These are phyloP conservation scores for Cinara cedri DNA, from an alignment of 2,888 invertebrate genomes.

Conservation along the genomic window DNA sequence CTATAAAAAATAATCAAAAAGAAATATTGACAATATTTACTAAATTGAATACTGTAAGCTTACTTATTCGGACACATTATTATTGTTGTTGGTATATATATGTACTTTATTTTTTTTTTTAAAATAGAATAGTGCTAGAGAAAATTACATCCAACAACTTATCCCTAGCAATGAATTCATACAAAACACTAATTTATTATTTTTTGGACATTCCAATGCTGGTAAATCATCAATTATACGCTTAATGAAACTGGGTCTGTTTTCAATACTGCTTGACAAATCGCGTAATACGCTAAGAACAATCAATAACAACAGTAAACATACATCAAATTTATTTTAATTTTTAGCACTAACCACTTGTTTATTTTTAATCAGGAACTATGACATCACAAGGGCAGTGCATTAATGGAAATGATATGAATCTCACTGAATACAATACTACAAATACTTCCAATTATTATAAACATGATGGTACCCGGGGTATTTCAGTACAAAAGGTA, in stretches of 20 bases:
- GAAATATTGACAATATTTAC: constrained; percentile 73
- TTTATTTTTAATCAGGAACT: constrained; percentile 18
- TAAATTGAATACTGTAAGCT: constrained; percentile 69
- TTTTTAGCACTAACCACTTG: background rate
- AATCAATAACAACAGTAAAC: constrained; percentile 48
- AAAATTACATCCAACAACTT: constrained; percentile 70
- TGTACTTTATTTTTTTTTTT: constrained; percentile 1
- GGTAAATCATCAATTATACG: constrained; percentile 70
- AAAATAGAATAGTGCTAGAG: constrained; percentile 61
- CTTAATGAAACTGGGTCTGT: constrained; percentile 48
- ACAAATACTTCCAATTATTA: constrained; percentile 37
- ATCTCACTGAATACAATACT: constrained; percentile 47
- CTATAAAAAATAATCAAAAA: constrained; percentile 75
- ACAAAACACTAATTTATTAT: constrained; percentile 71
- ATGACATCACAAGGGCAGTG: constrained; percentile 27
- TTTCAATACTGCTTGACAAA: constrained; percentile 47
- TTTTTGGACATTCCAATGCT: constrained; percentile 75
- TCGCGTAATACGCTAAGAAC: constrained; percentile 51
- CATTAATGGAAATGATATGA: constrained; percentile 50
- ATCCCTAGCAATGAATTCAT: constrained; percentile 68
- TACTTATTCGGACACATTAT: constrained; percentile 61
- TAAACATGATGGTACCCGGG: constrained; percentile 38
- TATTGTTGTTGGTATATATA: background rate
- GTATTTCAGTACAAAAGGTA: constrained; percentile 51
- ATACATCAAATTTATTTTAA: background rate